Percentiles rank a stretch among this genome's conserved stretches.
Conservation (phyloP, 2,113 vertebrate species). For the Miniopterus natalensis region DNA sequence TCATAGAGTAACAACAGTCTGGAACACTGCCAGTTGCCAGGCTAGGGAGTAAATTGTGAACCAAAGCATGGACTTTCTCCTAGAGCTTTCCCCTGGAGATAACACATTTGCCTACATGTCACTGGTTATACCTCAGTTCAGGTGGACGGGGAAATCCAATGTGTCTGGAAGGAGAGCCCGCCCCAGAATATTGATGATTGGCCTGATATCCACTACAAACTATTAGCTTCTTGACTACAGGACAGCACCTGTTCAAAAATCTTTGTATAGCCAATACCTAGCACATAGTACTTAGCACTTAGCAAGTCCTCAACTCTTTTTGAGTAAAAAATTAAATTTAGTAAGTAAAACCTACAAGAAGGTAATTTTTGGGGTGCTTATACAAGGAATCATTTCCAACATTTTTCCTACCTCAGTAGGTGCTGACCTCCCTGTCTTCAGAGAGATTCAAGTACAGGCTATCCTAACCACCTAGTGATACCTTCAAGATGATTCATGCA, state of each 20-base stretch:
- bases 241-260: background rate
- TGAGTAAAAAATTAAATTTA: conserved; percentile 34
- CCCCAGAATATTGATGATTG: background rate
- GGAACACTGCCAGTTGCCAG: background rate
- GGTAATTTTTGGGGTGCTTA: background rate
- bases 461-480: background rate
- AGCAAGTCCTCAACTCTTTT: conserved; percentile 16
- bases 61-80: background rate
- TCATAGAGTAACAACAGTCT: background rate
- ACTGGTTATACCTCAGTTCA: background rate
- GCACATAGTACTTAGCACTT: background rate
- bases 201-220: background rate
- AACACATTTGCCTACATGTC: background rate
- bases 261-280: background rate
- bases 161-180: background rate
- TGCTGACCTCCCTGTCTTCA: background rate
- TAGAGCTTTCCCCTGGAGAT: background rate
- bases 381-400: background rate
- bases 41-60: conserved; percentile 9
- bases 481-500: background rate
- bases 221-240: background rate
- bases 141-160: background rate
- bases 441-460: background rate
- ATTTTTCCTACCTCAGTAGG: background rate
- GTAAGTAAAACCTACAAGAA: background rate